Evolutionary conservation across 2,113 vertebrate species (phyloP), one percentile per base, ranked within the genome.

Genomic region (Hippocampus mohnikei): DNA sequence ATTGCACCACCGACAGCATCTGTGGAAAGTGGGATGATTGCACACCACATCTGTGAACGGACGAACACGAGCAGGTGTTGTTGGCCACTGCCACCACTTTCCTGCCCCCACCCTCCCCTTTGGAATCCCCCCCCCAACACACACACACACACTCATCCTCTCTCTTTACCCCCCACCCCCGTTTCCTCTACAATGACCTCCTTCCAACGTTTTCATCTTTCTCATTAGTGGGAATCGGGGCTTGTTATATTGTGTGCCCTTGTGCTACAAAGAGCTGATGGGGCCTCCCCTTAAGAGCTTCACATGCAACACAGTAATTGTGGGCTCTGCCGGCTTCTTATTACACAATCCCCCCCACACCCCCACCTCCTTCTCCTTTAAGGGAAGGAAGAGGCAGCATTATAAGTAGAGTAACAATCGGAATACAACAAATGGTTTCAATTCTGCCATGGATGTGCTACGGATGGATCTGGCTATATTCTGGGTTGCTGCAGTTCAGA

Each of bases 181-280:
- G 8, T 58, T 58, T 18, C 58, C n/a, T 52, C 15, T 61, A 55
- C 62, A 37, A 62, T 55, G 72, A 60, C 67, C 60, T 33, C 33
- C 8, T 18, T 56, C 25, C 18, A 66, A 69, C 77, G 71, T 74
- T 52, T 48, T 59, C 27, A 58, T 76, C 70, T 72, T 71, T 73
- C 79, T 81, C 68, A 74, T 74, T 50, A 60, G 80, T 77, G 84
- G 71, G 86, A 89, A 80, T 87, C 78, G 79, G 82, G 81, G 78
- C 77, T 88, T 91, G 13, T 91, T 83, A 86, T 58, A 92, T 92
- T 88, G 88, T 67, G 90, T 85, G 75, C 79, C 70, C 73, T 73
- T 64, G 42, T 74, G 65, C 69, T 82, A 91, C 88, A 91, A 92
- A 90, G 61, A 42, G 37, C 21, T 60, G 73, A 60, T 66, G 72